Conservation (phyloP, 92 coral and sea anemone species). For the Micromussa lordhowensis region DNA sequence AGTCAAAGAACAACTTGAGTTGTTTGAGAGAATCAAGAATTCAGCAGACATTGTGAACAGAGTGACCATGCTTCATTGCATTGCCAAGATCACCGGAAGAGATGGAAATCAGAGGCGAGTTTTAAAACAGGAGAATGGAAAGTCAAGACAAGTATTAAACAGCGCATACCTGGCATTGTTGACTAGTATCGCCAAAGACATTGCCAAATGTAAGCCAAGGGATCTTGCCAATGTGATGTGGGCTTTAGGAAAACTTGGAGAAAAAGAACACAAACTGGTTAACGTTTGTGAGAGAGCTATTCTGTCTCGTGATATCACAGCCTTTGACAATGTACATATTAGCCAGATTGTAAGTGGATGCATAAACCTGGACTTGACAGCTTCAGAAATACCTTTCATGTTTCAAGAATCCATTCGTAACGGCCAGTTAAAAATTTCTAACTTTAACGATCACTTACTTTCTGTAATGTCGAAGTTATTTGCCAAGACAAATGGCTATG, state of each 20-base stretch:
- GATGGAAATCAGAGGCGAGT: neutral
- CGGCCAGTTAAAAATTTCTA: neutral
- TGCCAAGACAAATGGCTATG: neutral
- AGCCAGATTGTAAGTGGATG: constrained; percentile 31
- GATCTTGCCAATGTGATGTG: constrained; percentile 12
- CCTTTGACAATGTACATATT: neutral
- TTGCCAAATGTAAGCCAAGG: neutral
- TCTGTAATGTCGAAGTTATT: neutral
- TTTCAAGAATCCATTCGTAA: neutral
- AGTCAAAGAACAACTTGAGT: constrained; percentile 2
- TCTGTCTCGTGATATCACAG: neutral
- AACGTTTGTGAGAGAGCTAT: constrained; percentile 10
- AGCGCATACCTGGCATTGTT: neutral
- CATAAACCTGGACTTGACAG: neutral
- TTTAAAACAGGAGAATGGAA: neutral
- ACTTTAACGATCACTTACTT: neutral
- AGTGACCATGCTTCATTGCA: neutral
- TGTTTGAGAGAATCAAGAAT: neutral
- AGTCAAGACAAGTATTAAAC: neutral
- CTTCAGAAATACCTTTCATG: neutral
- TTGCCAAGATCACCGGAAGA: constrained; percentile 14
- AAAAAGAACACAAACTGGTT: constrained; percentile 17
- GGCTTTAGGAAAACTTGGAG: constrained; percentile 9
- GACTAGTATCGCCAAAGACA: neutral
- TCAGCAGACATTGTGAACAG: constrained; percentile 1